Conservation (phyloP, 2,888 invertebrate species). For the Choreutis nemorana region DNA sequence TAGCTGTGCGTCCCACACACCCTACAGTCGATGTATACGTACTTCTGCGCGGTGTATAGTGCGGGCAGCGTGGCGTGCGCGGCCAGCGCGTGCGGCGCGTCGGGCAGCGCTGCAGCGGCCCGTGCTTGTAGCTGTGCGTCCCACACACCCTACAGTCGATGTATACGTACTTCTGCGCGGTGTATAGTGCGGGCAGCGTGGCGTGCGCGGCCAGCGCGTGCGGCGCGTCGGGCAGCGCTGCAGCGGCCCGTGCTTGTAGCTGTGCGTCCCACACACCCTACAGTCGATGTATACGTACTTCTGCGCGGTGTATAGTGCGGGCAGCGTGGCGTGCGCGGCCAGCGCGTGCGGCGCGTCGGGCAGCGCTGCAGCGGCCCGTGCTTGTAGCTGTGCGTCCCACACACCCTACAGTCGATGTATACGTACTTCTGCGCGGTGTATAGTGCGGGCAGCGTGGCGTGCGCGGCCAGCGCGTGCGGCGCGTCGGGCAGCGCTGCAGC, state of each 20-base stretch:
- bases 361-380: constrained; percentile 21
- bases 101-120: constrained; percentile 45
- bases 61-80: no score
- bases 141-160: constrained; percentile 75
- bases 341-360: constrained; percentile 71
- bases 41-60: constrained; percentile 86
- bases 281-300: constrained; percentile 75
- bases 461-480: constrained; percentile 75
- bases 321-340: constrained; percentile 64
- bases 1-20: constrained; percentile 67
- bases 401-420: constrained; percentile 1
- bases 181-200: constrained; percentile 64
- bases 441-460: constrained; percentile 48
- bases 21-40: constrained; percentile 79
- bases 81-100: constrained; percentile 72
- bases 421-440: constrained; percentile 88
- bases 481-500: constrained; percentile 58
- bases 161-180: constrained; percentile 83
- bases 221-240: constrained; percentile 66
- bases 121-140: constrained; percentile 65
- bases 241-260: constrained; percentile 50
- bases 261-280: constrained; percentile 73
- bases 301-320: constrained; percentile 78
- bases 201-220: constrained; percentile 72
- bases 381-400: neutral